Evolutionary conservation across 2,113 vertebrate genomes (phyloP), one percentile per base, ranked within the genome.

Genomic region (Holacanthus passer): DNA sequence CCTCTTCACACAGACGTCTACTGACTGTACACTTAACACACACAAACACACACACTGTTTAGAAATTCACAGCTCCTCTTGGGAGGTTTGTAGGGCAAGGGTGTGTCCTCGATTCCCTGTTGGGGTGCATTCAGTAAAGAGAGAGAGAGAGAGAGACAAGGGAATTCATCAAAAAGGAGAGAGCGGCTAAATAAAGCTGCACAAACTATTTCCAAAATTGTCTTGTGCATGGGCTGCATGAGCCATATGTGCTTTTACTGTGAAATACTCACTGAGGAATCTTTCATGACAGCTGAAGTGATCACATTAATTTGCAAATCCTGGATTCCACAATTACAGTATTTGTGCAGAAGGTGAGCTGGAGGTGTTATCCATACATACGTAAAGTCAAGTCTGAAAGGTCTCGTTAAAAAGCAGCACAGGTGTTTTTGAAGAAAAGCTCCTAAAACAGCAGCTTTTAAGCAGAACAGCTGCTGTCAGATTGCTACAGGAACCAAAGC

Each of bases 31-130:
- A 29, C 71, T 2, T 2, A 62, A 43, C 52, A 55, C 58, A 56
- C 6, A 39, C 17, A 41, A 39, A 45, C 43, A 66, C 35, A 52
- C 64, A 35, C 19, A 29, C 48, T 70, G 53, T 47, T 64, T 29
- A 4, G 45, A 73, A 81, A 81, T 70, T 43, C 65, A 24, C n/a
- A n/a, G 58, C 43, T 73, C 59, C 81, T 71, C 77, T 55, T 59
- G 48, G 82, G 78, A 77, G 67, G 52, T 59, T 81, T 82, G 50
- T 60, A 78, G 83, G 75, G 86, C 80, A 73, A 48, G 69, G 73
- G 59, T 32, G 59, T 59, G 73, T 79, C 86, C 87, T 85, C 1
- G 4, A 77, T 55, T 79, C 67, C 83, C 70, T 14, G 32, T 7
- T 60, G 73, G 63, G 20, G 22, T 13, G 37, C n/a, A 3, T 59